These are phyloP conservation scores for Delphinus delphis DNA, from an alignment of 2,113 vertebrate species.

Conservation along the genomic window DNA sequence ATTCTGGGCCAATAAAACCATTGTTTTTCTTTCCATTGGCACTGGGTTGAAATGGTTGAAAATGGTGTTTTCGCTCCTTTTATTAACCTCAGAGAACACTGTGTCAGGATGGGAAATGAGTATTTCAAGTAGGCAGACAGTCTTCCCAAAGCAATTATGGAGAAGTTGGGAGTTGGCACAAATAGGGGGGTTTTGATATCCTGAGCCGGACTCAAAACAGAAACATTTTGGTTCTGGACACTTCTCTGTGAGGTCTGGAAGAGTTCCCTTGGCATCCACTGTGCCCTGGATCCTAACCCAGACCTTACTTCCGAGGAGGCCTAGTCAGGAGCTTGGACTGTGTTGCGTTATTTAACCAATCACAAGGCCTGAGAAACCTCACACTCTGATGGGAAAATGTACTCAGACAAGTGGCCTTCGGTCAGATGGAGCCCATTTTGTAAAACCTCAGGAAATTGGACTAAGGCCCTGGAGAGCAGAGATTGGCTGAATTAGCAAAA, in stretches of 20 bases:
- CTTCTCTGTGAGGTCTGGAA: conserved; percentile 9
- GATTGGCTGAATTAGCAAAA: conserved; percentile 2
- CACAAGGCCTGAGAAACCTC: conserved; percentile 17
- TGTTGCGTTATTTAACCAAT: conserved; percentile 21
- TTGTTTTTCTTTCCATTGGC: conserved; percentile 42
- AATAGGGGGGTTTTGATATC: conserved; percentile 26
- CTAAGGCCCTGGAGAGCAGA: background rate
- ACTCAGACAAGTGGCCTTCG: background rate
- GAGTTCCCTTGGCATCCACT: background rate
- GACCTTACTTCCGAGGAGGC: background rate
- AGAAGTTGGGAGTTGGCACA: conserved; percentile 29
- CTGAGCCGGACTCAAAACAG: background rate
- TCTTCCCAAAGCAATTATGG: conserved; percentile 42
- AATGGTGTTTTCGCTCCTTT: conserved; percentile 37
- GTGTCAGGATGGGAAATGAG: conserved; percentile 37
- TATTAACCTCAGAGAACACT: conserved; percentile 61
- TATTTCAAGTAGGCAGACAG: conserved; percentile 48
- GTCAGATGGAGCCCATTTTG: conserved; percentile 3
- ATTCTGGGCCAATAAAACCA: conserved; percentile 60
- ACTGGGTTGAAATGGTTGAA: conserved; percentile 44
- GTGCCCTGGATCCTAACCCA: background rate
- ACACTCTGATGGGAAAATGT: conserved; percentile 2
- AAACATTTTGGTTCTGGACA: conserved; percentile 41
- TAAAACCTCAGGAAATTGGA: conserved; percentile 43
- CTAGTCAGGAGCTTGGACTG: background rate